These are phyloP conservation scores for Patella ulyssiponensis DNA, from an alignment of 2,888 invertebrate species.

Conservation along the genomic window DNA sequence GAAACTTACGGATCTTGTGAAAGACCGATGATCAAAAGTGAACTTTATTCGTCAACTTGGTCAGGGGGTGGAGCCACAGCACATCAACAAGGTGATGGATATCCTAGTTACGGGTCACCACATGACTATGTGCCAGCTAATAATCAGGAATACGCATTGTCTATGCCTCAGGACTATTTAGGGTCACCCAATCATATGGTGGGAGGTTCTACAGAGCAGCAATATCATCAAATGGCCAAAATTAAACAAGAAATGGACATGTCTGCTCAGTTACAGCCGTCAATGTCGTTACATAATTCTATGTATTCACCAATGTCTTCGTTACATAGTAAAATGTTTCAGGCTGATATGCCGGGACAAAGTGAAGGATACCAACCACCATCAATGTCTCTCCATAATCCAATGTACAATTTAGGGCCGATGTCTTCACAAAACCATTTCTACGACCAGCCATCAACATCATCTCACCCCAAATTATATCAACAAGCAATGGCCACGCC, in stretches of 20 bases:
- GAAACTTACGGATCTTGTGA: no score
- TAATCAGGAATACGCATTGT: background rate
- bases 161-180: slow-evolving; percentile 6
- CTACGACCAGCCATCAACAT: background rate
- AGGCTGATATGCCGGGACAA: background rate
- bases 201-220: background rate
- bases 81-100: no score
- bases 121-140: background rate
- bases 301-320: slow-evolving; percentile 4
- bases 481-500: background rate
- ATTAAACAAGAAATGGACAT: background rate
- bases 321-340: background rate
- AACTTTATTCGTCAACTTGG: no score
- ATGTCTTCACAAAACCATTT: slow-evolving; percentile 3
- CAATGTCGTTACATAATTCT: slow-evolving; percentile 4
- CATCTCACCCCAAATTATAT: slow-evolving; percentile 4
- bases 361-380: background rate
- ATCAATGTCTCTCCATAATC: background rate
- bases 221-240: background rate
- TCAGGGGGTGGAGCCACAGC: no score
- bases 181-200: slow-evolving; percentile 3
- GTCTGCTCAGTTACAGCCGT: background rate
- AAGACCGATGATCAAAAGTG: no score
- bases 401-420: background rate
- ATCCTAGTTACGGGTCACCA: background rate